Evolutionary conservation across 2,888 invertebrate genomes (phyloP).

Genomic region (Orthosia gothica): DNA sequence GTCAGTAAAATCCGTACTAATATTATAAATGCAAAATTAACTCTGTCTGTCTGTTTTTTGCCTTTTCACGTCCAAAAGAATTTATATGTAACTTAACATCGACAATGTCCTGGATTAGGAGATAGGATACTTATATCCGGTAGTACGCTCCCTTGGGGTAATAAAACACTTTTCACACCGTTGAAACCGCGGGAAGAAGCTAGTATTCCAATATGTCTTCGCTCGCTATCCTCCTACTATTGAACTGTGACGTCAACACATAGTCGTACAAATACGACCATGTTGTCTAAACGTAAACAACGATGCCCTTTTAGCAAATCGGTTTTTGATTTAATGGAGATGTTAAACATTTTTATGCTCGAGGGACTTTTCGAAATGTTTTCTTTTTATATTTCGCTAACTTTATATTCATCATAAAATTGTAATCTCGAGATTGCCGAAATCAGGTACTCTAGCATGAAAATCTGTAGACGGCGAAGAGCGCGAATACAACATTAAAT

Average conservation of each 20-base stretch:
- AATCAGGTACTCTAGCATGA: too few relatives aligned
- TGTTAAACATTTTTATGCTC: neutral
- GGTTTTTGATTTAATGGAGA: constrained; percentile 7
- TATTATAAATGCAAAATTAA: too few relatives aligned
- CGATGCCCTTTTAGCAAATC: constrained; percentile 1
- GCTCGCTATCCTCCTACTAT: too few relatives aligned
- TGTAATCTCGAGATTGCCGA: constrained; percentile 6
- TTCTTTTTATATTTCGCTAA: constrained; percentile 3
- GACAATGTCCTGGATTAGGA: neutral
- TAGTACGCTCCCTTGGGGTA: too few relatives aligned
- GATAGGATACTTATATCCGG: neutral
- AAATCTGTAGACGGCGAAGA: neutral
- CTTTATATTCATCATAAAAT: neutral
- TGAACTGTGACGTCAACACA: neutral
- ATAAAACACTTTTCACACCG: too few relatives aligned
- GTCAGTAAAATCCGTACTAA: neutral
- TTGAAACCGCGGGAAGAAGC: too few relatives aligned
- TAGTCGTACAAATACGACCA: too few relatives aligned
- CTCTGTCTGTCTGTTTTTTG: too few relatives aligned
- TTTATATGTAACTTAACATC: too few relatives aligned
- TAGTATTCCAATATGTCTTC: too few relatives aligned
- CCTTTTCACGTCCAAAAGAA: too few relatives aligned
- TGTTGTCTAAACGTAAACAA: neutral
- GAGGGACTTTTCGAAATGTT: neutral
- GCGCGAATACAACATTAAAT: neutral